Conservation (phyloP, 2,888 invertebrate genomes). For the Eupithecia vulgata region DNA sequence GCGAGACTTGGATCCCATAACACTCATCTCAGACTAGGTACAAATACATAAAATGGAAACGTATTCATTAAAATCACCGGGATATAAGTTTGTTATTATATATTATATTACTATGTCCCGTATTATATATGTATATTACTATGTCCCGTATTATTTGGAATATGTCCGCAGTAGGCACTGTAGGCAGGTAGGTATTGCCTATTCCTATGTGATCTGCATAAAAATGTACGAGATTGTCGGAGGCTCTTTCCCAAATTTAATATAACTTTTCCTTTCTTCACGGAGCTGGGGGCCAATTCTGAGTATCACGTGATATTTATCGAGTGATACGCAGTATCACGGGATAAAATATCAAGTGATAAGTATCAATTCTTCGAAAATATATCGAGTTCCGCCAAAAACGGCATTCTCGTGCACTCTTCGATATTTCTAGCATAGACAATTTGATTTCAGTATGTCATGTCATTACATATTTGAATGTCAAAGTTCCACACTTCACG, state of each 20-base stretch:
- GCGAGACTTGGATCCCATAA: neutral
- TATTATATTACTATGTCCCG: too few relatives aligned
- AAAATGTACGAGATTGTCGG: slow-evolving; percentile 11
- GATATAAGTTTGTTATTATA: neutral
- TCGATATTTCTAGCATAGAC: too few relatives aligned
- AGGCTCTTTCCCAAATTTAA: slow-evolving; percentile 25
- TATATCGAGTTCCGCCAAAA: too few relatives aligned
- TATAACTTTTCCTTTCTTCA: slow-evolving; percentile 32
- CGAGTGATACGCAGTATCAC: too few relatives aligned
- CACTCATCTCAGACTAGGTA: neutral
- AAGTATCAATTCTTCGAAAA: too few relatives aligned
- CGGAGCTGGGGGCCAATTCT: too few relatives aligned
- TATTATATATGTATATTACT: neutral
- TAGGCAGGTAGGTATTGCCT: neutral
- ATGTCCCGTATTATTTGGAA: neutral
- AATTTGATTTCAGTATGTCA: too few relatives aligned
- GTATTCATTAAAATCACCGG: neutral
- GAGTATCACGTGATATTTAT: too few relatives aligned
- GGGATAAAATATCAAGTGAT: too few relatives aligned
- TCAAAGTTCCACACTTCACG: too few relatives aligned
- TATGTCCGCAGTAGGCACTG: neutral
- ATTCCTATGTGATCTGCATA: slow-evolving; percentile 21
- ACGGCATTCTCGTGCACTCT: too few relatives aligned
- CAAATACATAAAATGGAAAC: neutral
- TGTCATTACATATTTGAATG: too few relatives aligned